Evolutionary conservation across 2,113 vertebrate genomes (phyloP).

Genomic region (Cephalopterus ornatus): DNA sequence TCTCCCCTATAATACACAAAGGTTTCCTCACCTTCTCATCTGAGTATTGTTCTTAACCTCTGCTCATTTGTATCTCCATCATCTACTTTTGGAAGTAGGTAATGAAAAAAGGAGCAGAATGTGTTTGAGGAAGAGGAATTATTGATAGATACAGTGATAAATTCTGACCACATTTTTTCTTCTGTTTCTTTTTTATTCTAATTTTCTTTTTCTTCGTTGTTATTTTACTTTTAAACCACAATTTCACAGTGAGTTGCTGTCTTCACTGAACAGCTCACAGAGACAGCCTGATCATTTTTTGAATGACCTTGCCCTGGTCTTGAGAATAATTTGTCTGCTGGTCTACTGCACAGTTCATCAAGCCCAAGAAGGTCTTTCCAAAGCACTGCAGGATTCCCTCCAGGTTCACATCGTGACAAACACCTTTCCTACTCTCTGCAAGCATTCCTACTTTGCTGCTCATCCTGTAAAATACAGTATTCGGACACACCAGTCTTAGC

Average conservation of each 20-base stretch:
- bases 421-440: background rate
- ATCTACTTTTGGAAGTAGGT: background rate
- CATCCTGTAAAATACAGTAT: background rate
- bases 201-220: background rate
- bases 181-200: background rate
- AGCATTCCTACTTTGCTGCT: background rate
- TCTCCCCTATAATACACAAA: background rate
- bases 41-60: background rate
- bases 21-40: background rate
- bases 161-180: background rate
- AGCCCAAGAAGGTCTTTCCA: background rate
- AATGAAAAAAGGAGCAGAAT: background rate
- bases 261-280: background rate
- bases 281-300: background rate
- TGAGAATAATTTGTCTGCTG: background rate
- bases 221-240: background rate
- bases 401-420: background rate
- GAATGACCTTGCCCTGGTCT: background rate
- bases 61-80: background rate
- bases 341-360: background rate
- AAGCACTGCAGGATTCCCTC: background rate
- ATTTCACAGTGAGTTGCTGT: background rate
- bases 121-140: background rate
- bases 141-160: background rate
- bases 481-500: background rate